Evolutionary conservation across 2,797 vertebrate genomes (phyloP).

Genomic region (Channallabes apus): DNA sequence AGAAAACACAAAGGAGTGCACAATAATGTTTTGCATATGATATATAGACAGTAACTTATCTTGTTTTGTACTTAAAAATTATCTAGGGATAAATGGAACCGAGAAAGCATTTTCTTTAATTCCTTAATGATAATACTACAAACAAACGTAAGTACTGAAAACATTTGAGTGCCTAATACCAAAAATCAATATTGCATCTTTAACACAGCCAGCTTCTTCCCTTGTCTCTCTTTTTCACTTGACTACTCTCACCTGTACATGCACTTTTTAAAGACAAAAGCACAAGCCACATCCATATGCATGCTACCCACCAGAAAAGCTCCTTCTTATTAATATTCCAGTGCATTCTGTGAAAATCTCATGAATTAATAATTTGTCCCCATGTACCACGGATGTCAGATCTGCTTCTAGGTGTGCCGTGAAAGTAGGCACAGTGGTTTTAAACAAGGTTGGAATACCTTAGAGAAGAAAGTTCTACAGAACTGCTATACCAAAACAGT

Average conservation of each 20-base stretch:
- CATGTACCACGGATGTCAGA: constrained; percentile 52
- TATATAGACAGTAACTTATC: neutral
- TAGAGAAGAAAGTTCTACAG: constrained; percentile 15
- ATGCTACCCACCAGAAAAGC: constrained; percentile 66
- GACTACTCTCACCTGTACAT: constrained; percentile 64
- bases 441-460: constrained; percentile 24
- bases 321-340: constrained; percentile 76
- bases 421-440: constrained; percentile 46
- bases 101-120: neutral
- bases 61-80: neutral
- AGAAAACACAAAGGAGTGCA: neutral
- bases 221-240: constrained; percentile 59
- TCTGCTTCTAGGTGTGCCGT: constrained; percentile 55
- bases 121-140: neutral
- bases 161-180: neutral
- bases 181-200: neutral
- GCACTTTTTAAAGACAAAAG: constrained; percentile 67
- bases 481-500: constrained; percentile 9
- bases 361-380: constrained; percentile 72
- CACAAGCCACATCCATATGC: constrained; percentile 67
- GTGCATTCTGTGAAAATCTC: constrained; percentile 54
- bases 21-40: neutral
- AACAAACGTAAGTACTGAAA: neutral
- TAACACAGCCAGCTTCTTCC: neutral
- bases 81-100: neutral